These are phyloP conservation scores for Liparis tanakae DNA, from an alignment of 2,797 vertebrate genomes.

Conservation along the genomic window DNA sequence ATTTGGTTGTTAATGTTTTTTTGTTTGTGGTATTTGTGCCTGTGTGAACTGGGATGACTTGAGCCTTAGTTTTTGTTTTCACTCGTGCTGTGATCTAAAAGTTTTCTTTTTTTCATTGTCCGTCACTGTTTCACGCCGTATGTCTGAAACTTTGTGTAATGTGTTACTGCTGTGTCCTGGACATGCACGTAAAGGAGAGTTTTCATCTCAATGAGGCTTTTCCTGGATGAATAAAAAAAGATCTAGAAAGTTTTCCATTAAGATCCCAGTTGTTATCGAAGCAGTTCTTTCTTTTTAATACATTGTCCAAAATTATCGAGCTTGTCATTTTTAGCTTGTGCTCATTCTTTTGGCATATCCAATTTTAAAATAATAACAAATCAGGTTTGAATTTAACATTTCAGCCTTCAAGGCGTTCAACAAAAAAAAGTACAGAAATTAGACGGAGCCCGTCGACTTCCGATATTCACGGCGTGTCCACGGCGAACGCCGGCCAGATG, in stretches of 20 bases:
- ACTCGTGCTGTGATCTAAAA: too few relatives aligned
- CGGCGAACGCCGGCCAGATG: conserved; percentile 41
- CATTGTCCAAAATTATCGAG: conserved; percentile 37
- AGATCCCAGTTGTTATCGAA: conserved; percentile 30
- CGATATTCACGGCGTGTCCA: conserved; percentile 60
- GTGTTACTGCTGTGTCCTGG: too few relatives aligned
- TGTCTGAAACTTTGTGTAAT: too few relatives aligned
- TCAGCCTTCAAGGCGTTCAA: conserved; percentile 60
- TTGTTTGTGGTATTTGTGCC: too few relatives aligned
- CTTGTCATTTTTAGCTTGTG: conserved; percentile 43
- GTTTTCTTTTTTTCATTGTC: too few relatives aligned
- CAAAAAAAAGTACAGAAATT: conserved; percentile 60
- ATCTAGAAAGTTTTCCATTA: conserved; percentile 17
- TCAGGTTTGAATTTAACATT: conserved; percentile 61
- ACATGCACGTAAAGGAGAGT: too few relatives aligned
- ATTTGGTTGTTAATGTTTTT: too few relatives aligned
- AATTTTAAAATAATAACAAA: conserved; percentile 40
- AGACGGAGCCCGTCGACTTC: conserved; percentile 61
- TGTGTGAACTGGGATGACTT: too few relatives aligned
- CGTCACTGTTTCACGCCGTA: too few relatives aligned
- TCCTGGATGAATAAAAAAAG: too few relatives aligned
- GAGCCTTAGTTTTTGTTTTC: too few relatives aligned
- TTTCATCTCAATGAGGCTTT: too few relatives aligned
- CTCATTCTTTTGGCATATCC: conserved; percentile 24
- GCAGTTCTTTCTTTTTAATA: conserved; percentile 20